Evolutionary conservation across 1,140 invertebrate genomes (phyloP), one percentile per base, ranked within the genome.

Genomic region (Araneus ventricosus): DNA sequence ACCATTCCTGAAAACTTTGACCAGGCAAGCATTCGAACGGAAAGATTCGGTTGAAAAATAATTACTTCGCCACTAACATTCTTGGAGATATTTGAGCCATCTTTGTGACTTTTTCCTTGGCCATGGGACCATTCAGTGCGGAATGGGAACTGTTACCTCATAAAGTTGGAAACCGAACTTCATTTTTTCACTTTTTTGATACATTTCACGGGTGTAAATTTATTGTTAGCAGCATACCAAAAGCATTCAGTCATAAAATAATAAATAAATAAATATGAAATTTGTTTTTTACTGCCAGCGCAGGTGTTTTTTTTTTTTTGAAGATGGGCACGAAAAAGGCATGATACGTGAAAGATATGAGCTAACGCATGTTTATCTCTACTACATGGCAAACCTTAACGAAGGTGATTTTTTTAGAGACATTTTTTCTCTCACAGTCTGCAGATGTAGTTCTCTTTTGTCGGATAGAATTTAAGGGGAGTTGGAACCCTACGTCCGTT

Each of bases 51-150:
- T 22, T 10, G 24, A n/a, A 67, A 67, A 67, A 67, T 67, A 67
- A 67, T 67, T 67, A 67, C 63, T 67, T 67, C 63, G 4, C 63
- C 6, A 67, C 5, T n/a, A 67, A 27, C 63, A n/a, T 67, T 67
- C 63, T 67, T 67, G 63, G 24, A 6, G 63, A 67, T 67, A 67
- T 67, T 67, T n/a, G 63, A 67, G n/a, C 63, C 63, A 67, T 67
- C 24, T n/a, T n/a, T 27, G 63, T 27, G 63, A 67, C 63, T 27
- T 67, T 67, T 67, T n/a, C n/a, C n/a, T n/a, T 67, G 63, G 24
- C 63, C 63, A 67, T 67, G 63, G 63, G n/a, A 27, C 63, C 63
- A 67, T 67, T 67, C 63, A 67, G 27, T 67, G 63, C n/a, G n/a
- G n/a, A n/a, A n/a, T n/a, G 63, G 63, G 27, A 67, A 67, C 63